Conservation (phyloP, 2,113 vertebrate species). For the Barnardius zonarius region DNA sequence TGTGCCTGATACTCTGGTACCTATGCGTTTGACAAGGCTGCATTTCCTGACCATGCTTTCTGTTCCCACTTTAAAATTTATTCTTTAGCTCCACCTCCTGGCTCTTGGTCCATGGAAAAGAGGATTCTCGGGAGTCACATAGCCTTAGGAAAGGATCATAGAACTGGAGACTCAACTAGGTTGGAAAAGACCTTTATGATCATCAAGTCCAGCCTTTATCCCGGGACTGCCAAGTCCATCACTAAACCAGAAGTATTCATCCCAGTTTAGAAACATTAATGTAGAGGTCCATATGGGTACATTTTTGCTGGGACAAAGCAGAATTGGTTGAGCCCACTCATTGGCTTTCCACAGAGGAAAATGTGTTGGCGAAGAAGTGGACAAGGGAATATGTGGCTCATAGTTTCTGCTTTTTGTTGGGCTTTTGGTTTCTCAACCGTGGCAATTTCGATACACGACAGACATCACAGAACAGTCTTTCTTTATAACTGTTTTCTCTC, state of each 20-base stretch:
- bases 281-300: background rate
- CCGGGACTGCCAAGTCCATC: background rate
- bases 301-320: background rate
- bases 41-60: background rate
- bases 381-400: background rate
- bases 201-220: background rate
- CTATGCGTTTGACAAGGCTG: background rate
- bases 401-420: background rate
- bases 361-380: background rate
- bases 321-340: background rate
- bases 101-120: background rate
- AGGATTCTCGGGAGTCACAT: background rate
- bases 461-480: background rate
- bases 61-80: slow-evolving; percentile 19
- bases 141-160: background rate
- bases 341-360: background rate
- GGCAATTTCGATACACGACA: background rate
- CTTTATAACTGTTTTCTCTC: slow-evolving; percentile 10
- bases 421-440: slow-evolving; percentile 10
- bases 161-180: background rate
- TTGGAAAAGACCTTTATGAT: background rate
- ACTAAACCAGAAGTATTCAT: background rate
- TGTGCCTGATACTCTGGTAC: background rate
- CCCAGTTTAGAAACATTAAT: background rate
- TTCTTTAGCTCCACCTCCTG: slow-evolving; percentile 61